Evolutionary conservation across 2,888 invertebrate species (phyloP).

Genomic region (Amphipoea lucens): DNA sequence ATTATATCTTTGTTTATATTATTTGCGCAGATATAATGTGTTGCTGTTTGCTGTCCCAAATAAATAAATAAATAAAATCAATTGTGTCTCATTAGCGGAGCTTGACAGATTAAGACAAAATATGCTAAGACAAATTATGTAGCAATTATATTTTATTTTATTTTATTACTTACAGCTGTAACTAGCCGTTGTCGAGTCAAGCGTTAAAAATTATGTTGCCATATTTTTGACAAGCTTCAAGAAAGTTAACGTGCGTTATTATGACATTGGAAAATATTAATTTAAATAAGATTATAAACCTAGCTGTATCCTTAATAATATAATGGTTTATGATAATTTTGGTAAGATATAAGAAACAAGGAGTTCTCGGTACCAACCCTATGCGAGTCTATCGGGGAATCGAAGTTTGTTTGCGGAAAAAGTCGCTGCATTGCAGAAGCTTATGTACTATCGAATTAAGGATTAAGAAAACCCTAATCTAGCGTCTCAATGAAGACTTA

Average conservation of each 20-base stretch:
- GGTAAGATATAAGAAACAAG: not conserved
- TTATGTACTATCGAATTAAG: slow-evolving; percentile 54
- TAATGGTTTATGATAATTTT: not conserved
- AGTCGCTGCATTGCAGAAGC: slow-evolving; percentile 20
- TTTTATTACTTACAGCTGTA: slow-evolving; percentile 9
- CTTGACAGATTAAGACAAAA: not conserved
- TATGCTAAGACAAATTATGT: not conserved
- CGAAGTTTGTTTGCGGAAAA: slow-evolving; percentile 24
- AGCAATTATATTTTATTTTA: slow-evolving; percentile 2
- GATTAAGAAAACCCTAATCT: slow-evolving; percentile 45
- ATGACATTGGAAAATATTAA: slow-evolving; percentile 10
- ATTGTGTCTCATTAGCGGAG: no score
- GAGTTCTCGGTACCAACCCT: slow-evolving; percentile 11
- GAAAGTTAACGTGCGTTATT: not conserved
- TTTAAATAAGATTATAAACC: not conserved
- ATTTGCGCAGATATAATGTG: no score
- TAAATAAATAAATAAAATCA: no score
- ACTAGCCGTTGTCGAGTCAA: slow-evolving; percentile 6
- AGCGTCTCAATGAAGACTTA: slow-evolving; percentile 41
- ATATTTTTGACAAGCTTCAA: slow-evolving; percentile 15
- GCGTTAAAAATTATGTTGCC: not conserved
- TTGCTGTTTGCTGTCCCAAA: no score
- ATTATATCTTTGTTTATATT: no score
- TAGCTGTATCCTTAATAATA: not conserved
- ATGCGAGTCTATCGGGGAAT: not conserved